A percentile compares a stretch with the other conserved stretches of the same genome.
Evolutionary conservation across 1,140 invertebrate species (phyloP).

Genomic region (Macrosteles quadrilineatus): DNA sequence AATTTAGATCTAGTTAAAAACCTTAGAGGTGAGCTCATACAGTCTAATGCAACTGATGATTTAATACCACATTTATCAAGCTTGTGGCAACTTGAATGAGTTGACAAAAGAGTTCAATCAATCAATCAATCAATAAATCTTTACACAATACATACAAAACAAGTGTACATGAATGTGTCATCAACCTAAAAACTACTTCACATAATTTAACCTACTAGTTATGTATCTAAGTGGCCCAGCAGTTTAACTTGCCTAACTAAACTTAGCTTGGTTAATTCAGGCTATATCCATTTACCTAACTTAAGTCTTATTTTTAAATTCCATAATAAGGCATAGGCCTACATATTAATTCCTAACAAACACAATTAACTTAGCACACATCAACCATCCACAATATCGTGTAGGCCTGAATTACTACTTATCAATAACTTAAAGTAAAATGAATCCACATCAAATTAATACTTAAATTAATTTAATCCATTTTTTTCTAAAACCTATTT

Average conservation of each 20-base stretch:
- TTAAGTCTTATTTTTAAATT: too few relatives aligned
- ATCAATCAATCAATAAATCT: too few relatives aligned
- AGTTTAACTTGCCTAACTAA: not conserved
- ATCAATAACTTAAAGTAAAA: too few relatives aligned
- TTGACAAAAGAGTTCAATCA: not conserved
- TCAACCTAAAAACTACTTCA: not conserved
- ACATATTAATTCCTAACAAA: not conserved
- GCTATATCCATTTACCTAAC: not conserved
- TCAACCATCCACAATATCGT: not conserved
- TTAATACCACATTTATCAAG: too few relatives aligned
- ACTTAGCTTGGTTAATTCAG: constrained; percentile 15
- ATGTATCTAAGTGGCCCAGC: not conserved
- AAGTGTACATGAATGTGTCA: too few relatives aligned
- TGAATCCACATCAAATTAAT: too few relatives aligned
- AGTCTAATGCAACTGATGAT: too few relatives aligned
- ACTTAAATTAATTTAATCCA: too few relatives aligned
- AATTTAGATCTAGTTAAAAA: constrained; percentile 85
- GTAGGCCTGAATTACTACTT: not conserved
- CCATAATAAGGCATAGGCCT: not conserved
- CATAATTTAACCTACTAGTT: not conserved
- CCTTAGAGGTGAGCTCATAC: constrained; percentile 82
- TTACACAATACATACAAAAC: too few relatives aligned
- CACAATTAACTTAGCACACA: not conserved
- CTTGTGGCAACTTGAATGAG: constrained; percentile 18
- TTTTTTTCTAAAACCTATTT: too few relatives aligned